Evolutionary conservation across 1,140 invertebrate genomes (phyloP).

Genomic region (Drosophila mauritiana): DNA sequence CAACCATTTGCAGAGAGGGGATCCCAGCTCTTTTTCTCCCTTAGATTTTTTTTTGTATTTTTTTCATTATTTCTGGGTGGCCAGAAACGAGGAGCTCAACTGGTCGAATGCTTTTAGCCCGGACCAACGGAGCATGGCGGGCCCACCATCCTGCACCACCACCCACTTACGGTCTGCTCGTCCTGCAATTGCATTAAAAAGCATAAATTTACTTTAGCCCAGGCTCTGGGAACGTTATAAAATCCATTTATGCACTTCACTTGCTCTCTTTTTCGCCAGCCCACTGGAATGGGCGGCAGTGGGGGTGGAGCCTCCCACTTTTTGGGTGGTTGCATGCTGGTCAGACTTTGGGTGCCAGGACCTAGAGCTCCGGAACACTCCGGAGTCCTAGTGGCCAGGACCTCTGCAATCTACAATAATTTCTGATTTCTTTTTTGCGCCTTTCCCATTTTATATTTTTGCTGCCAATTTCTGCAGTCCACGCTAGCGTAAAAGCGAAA

Average conservation of each 20-base stretch:
- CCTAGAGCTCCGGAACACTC: neutral
- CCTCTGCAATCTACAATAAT: constrained; percentile 79
- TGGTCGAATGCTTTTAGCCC: constrained; percentile 65
- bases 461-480: constrained; percentile 77
- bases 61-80: constrained; percentile 10
- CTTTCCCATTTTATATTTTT: constrained; percentile 57
- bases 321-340: constrained; percentile 72
- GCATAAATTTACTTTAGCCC: constrained; percentile 83
- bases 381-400: constrained; percentile 10
- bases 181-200: constrained; percentile 83
- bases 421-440: constrained; percentile 75
- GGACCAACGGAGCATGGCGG: constrained; percentile 62
- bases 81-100: constrained; percentile 15
- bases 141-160: constrained; percentile 32
- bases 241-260: constrained; percentile 83
- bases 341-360: constrained; percentile 40
- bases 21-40: constrained; percentile 15
- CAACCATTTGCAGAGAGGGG: constrained; percentile 27
- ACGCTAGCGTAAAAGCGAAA: constrained; percentile 39
- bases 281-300: neutral
- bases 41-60: constrained; percentile 6
- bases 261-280: constrained; percentile 59
- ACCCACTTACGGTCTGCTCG: constrained; percentile 79
- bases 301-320: neutral
- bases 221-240: constrained; percentile 72